Conservation (phyloP, 2,888 invertebrate species). For the Hypolimnas misippus region DNA sequence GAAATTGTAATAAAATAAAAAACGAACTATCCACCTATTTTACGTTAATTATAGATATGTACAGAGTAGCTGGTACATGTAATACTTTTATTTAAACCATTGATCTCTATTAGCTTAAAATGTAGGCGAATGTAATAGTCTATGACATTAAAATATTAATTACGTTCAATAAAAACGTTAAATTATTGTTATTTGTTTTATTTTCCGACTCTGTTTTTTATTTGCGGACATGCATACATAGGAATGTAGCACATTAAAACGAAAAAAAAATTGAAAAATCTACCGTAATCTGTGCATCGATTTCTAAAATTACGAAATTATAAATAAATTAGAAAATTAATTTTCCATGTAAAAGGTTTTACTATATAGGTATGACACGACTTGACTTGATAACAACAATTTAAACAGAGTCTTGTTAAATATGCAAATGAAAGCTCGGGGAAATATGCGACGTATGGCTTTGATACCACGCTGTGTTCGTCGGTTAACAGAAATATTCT, state of each 20-base stretch:
- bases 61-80: constrained; percentile 50
- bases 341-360: too few species aligned
- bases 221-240: neutral
- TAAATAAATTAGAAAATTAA: too few species aligned
- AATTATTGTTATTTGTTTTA: constrained; percentile 59
- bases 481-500: constrained; percentile 35
- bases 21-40: constrained; percentile 41
- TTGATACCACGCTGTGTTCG: constrained; percentile 46
- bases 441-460: constrained; percentile 51
- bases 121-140: constrained; percentile 72
- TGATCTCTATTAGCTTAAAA: constrained; percentile 65
- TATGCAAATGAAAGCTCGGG: constrained; percentile 25
- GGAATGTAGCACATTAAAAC: too few species aligned
- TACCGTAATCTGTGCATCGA: too few species aligned
- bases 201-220: constrained; percentile 28
- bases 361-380: neutral
- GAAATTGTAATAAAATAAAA: constrained; percentile 38
- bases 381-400: constrained; percentile 30
- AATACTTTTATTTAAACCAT: constrained; percentile 57
- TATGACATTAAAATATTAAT: constrained; percentile 62
- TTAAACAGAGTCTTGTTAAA: constrained; percentile 32
- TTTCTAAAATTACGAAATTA: too few species aligned
- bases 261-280: too few species aligned
- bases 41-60: constrained; percentile 46
- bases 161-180: constrained; percentile 82